Conservation (phyloP, 2,797 vertebrate genomes). For the Chiloscyllium punctatum region DNA sequence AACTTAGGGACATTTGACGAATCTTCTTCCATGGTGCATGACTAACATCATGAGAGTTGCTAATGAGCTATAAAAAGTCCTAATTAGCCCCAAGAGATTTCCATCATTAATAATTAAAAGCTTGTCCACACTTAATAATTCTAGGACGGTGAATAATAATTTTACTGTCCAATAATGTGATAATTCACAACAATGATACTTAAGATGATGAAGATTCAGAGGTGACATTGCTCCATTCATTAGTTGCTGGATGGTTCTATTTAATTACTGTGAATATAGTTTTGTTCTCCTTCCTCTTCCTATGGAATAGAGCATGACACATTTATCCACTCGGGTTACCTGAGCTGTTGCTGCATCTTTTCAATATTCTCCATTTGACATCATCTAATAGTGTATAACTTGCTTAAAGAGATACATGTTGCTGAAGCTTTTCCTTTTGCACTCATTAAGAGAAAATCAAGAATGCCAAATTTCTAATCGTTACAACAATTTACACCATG, state of each 20-base stretch:
- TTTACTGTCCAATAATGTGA: neutral
- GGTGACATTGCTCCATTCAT: no score
- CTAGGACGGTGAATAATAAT: neutral
- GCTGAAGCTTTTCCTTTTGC: no score
- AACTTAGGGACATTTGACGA: neutral
- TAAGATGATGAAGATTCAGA: neutral
- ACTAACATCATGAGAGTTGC: neutral
- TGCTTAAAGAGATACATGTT: no score
- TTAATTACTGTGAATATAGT: neutral
- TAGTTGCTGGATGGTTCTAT: neutral
- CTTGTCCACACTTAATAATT: conserved; percentile 10
- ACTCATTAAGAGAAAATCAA: no score
- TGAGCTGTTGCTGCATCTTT: neutral
- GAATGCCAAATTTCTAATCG: no score
- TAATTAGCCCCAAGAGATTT: conserved; percentile 22
- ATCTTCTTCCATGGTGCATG: neutral
- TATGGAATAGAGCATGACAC: neutral
- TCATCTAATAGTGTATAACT: no score
- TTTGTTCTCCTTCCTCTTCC: neutral
- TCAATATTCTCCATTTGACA: neutral
- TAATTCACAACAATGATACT: conserved; percentile 3
- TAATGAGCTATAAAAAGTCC: conserved; percentile 2
- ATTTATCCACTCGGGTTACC: neutral
- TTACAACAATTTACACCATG: no score
- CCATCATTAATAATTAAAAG: neutral